phyloP scores from a whole-genome alignment of 2,113 vertebrate species.

The Rhinoderma darwinii region DNA sequence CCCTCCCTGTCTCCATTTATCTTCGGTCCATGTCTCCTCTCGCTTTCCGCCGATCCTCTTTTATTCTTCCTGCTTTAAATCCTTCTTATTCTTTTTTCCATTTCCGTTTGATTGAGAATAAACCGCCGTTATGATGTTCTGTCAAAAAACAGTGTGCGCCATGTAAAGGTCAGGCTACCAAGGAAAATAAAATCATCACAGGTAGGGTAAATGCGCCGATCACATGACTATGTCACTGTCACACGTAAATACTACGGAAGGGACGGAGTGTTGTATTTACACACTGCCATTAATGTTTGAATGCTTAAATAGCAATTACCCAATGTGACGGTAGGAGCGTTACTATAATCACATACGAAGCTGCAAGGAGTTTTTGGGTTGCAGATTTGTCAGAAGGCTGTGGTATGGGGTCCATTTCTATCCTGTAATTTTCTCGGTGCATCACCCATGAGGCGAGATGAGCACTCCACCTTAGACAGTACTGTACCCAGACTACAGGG shows the following conservation, averaged over 20 bases:
- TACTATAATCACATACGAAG: neutral
- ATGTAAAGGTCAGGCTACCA: neutral
- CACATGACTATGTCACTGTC: neutral
- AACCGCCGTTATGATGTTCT: neutral
- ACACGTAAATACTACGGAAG: neutral
- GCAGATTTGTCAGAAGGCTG: too few species aligned
- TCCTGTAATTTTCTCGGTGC: too few species aligned
- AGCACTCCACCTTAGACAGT: too few species aligned
- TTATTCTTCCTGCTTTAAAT: neutral
- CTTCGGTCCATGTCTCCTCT: slow-evolving; percentile 24
- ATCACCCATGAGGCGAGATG: too few species aligned
- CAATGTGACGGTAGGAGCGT: too few species aligned
- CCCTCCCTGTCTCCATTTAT: slow-evolving; percentile 47
- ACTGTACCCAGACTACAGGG: neutral
- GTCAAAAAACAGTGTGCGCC: neutral
- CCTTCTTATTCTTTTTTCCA: neutral
- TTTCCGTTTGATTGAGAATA: neutral
- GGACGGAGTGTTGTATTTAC: neutral
- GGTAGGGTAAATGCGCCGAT: neutral
- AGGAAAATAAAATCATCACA: neutral
- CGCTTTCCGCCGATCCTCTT: neutral
- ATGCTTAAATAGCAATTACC: too few species aligned
- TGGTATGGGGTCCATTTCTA: too few species aligned
- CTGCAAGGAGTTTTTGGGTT: neutral
- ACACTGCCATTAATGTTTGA: neutral